Evolutionary conservation across 2,797 vertebrate genomes (phyloP), one percentile per base, ranked within the genome.

Genomic region (Premnoplex brunnescens): DNA sequence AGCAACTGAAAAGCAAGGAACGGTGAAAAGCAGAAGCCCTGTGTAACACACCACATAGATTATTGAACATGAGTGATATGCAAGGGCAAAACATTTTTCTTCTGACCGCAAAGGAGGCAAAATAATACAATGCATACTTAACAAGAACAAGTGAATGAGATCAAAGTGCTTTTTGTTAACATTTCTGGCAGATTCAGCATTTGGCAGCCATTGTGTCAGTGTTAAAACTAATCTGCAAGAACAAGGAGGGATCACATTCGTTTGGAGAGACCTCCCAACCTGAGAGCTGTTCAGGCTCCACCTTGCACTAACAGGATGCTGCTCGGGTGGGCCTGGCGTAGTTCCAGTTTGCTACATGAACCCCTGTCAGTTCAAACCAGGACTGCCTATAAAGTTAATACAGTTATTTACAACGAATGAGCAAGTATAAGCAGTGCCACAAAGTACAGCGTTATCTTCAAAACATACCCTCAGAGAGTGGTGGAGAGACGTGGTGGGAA

Each of bases 391-490:
- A 94, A 94, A 95, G 83, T 94, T 96, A 95, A 95, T 91, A 21
- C 68, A 80, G 85, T 95, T 96, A 96, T 96, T 96, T 95, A 96
- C 91, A 94, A 49, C 59, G 91, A 88, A 87, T 19, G 68, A 96
- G 60, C 95, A 85, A 90, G 85, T 82, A 93, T 95, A 96, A 96
- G 93, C 94, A 95, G 85, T 0, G 0, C 62, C 66, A 77, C 43
- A 43, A 79, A 91, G 82, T 37, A 76, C 90, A 93, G 63, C 2
- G 1, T 54, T 87, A 28, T 94, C 90, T 90, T 87, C 90, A 84
- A 95, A 97, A 96, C 96, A 95, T 12, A 32, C 28, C 72, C 92
- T 91, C 34, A 21, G 59, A 89, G 55, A 84, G 46, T 1, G 3
- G n/a, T 16, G n/a, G 80, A 78, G 66, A 63, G 66, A 59, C 2